Percentiles rank a stretch among this genome's conserved stretches.
Evolutionary conservation across 2,113 vertebrate species (phyloP).

Genomic region (Rhineura floridana): DNA sequence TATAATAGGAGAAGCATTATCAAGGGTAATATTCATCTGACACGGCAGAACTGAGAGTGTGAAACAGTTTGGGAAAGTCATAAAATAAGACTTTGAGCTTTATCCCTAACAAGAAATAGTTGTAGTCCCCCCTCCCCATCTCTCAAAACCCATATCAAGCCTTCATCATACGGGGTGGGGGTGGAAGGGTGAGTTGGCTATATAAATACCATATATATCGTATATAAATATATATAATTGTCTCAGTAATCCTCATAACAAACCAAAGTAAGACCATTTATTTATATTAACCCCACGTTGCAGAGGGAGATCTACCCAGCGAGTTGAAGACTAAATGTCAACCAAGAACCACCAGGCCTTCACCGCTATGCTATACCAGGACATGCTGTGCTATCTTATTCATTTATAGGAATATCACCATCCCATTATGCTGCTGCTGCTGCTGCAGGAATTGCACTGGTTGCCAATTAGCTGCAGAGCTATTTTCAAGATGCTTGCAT

Average conservation of each 20-base stretch:
- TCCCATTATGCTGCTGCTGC: too few relatives aligned
- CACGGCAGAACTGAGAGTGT: slow-evolving; percentile 33
- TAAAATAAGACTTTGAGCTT: not conserved
- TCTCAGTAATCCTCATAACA: not conserved
- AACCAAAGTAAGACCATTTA: not conserved
- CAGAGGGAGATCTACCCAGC: not conserved
- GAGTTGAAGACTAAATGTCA: too few relatives aligned
- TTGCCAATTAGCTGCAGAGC: too few relatives aligned
- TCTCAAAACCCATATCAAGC: not conserved
- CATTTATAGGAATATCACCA: too few relatives aligned
- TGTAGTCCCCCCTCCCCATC: not conserved
- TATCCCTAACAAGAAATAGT: slow-evolving; percentile 23
- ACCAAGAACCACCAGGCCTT: too few relatives aligned
- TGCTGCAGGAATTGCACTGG: too few relatives aligned
- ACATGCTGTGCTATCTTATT: too few relatives aligned
- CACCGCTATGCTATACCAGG: too few relatives aligned
- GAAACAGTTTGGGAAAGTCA: slow-evolving; percentile 7
- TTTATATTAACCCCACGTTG: not conserved
- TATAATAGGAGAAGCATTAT: slow-evolving; percentile 42
- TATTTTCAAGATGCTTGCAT: too few relatives aligned
- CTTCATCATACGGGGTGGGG: not conserved
- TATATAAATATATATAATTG: too few relatives aligned
- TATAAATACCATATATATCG: not conserved
- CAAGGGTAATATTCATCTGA: slow-evolving; percentile 20
- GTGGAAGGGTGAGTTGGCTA: too few relatives aligned